Evolutionary conservation across 2,888 invertebrate species (phyloP).

Genomic region (Corythucha ciliata): DNA sequence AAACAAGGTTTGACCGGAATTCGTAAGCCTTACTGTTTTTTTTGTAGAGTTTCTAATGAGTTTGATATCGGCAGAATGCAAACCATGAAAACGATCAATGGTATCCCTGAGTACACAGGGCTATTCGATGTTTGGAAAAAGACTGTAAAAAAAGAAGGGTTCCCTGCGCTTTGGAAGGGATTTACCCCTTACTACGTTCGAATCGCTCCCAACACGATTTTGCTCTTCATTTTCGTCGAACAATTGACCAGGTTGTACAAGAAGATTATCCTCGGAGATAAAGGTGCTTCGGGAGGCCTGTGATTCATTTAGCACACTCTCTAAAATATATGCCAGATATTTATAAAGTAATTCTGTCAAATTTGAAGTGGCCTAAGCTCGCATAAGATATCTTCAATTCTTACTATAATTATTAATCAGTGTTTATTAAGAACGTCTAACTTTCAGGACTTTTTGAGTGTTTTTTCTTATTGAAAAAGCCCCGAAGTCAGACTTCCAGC

Average conservation of each 20-base stretch:
- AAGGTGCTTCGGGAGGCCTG: conserved; percentile 21
- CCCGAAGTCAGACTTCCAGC: too few species aligned
- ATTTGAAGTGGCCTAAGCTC: too few species aligned
- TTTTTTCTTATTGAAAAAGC: too few species aligned
- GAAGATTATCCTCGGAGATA: conserved; percentile 26
- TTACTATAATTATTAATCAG: too few species aligned
- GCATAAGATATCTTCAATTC: too few species aligned
- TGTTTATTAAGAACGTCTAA: too few species aligned
- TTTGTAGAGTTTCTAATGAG: background rate
- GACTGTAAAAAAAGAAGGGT: conserved; percentile 76
- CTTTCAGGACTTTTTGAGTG: too few species aligned
- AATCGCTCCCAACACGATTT: conserved; percentile 92
- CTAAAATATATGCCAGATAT: too few species aligned
- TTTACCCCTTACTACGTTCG: conserved; percentile 95
- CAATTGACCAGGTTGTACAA: conserved; percentile 69
- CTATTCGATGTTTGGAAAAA: conserved; percentile 68
- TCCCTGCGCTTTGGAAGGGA: conserved; percentile 93
- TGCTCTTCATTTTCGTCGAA: conserved; percentile 94
- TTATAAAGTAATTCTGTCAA: too few species aligned
- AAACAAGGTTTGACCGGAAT: conserved; percentile 62
- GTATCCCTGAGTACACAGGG: conserved; percentile 79
- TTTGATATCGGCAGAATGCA: conserved; percentile 72
- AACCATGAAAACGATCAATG: conserved; percentile 80
- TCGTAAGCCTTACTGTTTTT: background rate
- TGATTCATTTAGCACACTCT: too few species aligned